Base-by-base conservation (phyloP, 2,888 invertebrate genomes). In the Formica aserva region DNA sequence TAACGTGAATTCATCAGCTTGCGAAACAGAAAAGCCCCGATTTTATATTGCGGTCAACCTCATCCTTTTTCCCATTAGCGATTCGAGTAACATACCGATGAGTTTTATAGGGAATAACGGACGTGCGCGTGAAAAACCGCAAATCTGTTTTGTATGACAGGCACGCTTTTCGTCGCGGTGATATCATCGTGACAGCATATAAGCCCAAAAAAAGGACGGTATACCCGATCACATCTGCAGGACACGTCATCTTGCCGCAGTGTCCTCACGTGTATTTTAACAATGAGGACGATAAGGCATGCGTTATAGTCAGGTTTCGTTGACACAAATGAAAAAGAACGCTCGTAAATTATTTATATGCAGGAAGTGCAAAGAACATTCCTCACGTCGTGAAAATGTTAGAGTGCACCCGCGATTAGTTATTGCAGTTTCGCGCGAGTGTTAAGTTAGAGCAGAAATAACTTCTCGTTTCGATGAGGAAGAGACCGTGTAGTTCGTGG, bases 121-220 rank as follows among this genome's bases (percentile, higher is more conserved):
- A 78, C 78, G 84, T 82, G 84, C 52, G 32, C 57, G 84, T n/a
- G 18, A 8, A 85, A 87, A 85, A 92, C 92, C 90, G 92, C 89
- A 92, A 91, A 91, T 90, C 89, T 88, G 89, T 91, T 93, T 92
- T 88, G 88, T 91, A 92, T 93, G 85, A 87, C 87, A 80, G 84
- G 83, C 91, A 92, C 90, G 91, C 85, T 83, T 87, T 85, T 82
- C 84, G 84, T 77, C 82, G 0, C 80, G 88, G 69, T 92, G 92
- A 92, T 91, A 91, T 92, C 92, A 92, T 69, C 83, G 71, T 62
- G 84, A 80, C 84, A 71, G 80, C 85, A 81, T 65, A 69, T 65
- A 69, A n/a, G 48, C 29, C 85, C 90, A 63, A 90, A 89, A 88
- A 84, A 83, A 87, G 78, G 78, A 65, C 29, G 3, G 6, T 26